These are phyloP conservation scores for Operophtera brumata DNA, from an alignment of 2,888 invertebrate genomes.

Conservation along the genomic window DNA sequence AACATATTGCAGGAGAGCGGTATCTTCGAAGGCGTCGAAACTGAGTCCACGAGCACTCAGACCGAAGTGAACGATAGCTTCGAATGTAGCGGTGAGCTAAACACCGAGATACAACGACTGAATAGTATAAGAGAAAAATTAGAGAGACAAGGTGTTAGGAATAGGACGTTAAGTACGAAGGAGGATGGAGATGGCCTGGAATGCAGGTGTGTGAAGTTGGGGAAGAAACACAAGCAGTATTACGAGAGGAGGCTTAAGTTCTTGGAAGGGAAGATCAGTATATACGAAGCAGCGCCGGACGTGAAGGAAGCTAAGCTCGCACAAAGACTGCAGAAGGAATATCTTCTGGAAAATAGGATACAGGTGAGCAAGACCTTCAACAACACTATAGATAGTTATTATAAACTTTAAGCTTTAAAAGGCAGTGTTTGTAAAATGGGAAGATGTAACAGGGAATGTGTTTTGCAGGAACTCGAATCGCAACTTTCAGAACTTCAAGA, in stretches of 20 bases:
- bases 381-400: neutral
- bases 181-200: slow-evolving; percentile 70
- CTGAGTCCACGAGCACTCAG: slow-evolving; percentile 75
- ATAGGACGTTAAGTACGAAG: slow-evolving; percentile 69
- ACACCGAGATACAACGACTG: slow-evolving; percentile 83
- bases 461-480: slow-evolving; percentile 72
- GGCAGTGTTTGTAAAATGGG: neutral
- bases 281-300: slow-evolving; percentile 84
- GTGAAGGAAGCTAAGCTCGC: slow-evolving; percentile 81
- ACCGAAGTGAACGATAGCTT: slow-evolving; percentile 80
- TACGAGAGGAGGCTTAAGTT: slow-evolving; percentile 84
- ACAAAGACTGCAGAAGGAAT: slow-evolving; percentile 83
- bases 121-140: slow-evolving; percentile 83
- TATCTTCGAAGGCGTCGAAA: slow-evolving; percentile 84
- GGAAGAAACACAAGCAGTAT: slow-evolving; percentile 82
- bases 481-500: slow-evolving; percentile 81
- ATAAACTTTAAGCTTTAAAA: too few relatives aligned
- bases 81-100: slow-evolving; percentile 77
- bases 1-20: slow-evolving; percentile 86
- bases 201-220: slow-evolving; percentile 76
- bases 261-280: slow-evolving; percentile 83
- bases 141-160: slow-evolving; percentile 80
- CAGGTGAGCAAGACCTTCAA: slow-evolving; percentile 49
- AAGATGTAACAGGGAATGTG: neutral
- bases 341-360: slow-evolving; percentile 74